Base-by-base conservation (phyloP, 2,888 invertebrate species). In the Xestia xanthographa region DNA sequence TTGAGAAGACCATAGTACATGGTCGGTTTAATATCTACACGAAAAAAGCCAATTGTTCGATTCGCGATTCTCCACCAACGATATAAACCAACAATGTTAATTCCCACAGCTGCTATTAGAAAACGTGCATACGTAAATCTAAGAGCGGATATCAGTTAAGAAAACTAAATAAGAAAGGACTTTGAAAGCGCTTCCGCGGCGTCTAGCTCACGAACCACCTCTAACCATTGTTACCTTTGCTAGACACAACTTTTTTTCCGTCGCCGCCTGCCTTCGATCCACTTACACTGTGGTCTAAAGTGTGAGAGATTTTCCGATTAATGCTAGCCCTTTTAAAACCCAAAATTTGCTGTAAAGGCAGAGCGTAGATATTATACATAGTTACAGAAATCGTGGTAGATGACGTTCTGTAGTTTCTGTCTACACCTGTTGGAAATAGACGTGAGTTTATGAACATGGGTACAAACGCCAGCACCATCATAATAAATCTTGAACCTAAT, bases 201-300 rank as follows among this genome's bases (percentile, higher is more conserved):
- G 88, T 86, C 91, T 91, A 91, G 90, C 92, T 91, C 90, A 84
- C 89, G 88, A 90, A 90, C 89, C 89, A 88, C 90, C 92, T 89
- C 80, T 56, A 82, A 86, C 92, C 90, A 93, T 94, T 94, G 94
- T 94, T 92, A 93, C 92, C 90, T 90, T 86, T 86, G 87, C 90
- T 90, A 93, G 94, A 93, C 92, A 90, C 87, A 82, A 83, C 80
- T 92, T 93, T 93, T 93, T 87, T 91, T 88, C 88, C 84, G 88
- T 87, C 88, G 87, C 86, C 87, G 87, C 88, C 87, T 84, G 90
- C 88, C 83, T 89, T 87, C 89, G 85, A 89, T 86, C 87, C 81
- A 82, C 80, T 86, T 72, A 69, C 53, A 41, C 66, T 65, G 66
- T 89, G 90, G 87, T 84, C 0, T 63, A 91, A 90, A 73, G 22